phyloP scores from a whole-genome alignment of 2,113 vertebrate species.

The Chaetorhynchus papuensis region DNA sequence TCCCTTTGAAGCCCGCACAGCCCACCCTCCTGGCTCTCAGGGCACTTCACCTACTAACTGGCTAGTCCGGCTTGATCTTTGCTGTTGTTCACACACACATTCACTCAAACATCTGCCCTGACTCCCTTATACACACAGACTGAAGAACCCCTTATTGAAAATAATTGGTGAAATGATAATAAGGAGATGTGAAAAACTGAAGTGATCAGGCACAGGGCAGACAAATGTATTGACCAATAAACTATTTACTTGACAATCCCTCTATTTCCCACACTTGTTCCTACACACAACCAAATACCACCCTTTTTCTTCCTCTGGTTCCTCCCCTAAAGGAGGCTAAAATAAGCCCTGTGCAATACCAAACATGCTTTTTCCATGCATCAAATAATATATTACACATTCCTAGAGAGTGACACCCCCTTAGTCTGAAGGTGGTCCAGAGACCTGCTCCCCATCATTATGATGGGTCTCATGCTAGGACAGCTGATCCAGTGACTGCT shows the following conservation, averaged over 20 bases:
- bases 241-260: neutral
- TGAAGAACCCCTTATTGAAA: neutral
- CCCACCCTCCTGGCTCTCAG: neutral
- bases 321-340: neutral
- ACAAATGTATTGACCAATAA: neutral
- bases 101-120: neutral
- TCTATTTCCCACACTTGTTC: neutral
- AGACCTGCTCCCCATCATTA: neutral
- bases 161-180: neutral
- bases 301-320: neutral
- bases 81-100: neutral
- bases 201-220: neutral
- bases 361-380: neutral
- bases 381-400: neutral
- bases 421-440: neutral
- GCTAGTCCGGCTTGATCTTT: neutral
- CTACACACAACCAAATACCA: neutral
- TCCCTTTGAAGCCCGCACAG: neutral
- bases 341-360: neutral
- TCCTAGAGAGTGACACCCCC: accelerated
- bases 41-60: neutral
- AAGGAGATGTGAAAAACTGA: neutral
- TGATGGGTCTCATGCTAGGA: neutral
- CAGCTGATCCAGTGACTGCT: neutral
- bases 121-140: accelerated